A percentile compares a stretch with the other conserved stretches of the same genome.
Conservation (phyloP, 2,888 invertebrate species). For the Junonia oenone region DNA sequence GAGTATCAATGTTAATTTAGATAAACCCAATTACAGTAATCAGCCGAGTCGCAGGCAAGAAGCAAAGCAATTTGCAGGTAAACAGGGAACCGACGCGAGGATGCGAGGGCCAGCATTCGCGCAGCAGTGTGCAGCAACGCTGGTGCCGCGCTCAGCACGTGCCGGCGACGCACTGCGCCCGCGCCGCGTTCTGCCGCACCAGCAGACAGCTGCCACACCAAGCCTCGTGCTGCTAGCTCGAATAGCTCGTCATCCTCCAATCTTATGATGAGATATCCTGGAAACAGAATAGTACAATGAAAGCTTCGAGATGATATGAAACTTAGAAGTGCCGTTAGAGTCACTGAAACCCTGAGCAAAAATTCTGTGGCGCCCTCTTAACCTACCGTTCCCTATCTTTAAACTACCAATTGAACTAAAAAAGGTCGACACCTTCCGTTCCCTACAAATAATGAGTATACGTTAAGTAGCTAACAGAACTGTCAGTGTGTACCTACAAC, state of each 20-base stretch:
- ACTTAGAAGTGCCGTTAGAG: too few species aligned
- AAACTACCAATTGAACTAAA: too few species aligned
- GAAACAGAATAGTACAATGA: too few species aligned
- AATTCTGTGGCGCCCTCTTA: too few species aligned
- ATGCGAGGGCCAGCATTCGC: slow-evolving; percentile 52
- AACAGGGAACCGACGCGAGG: slow-evolving; percentile 41
- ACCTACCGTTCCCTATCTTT: too few species aligned
- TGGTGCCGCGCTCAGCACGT: slow-evolving; percentile 39
- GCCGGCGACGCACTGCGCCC: slow-evolving; percentile 31
- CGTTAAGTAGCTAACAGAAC: too few species aligned
- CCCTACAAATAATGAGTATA: too few species aligned
- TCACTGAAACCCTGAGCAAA: too few species aligned
- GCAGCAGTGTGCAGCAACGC: slow-evolving; percentile 41
- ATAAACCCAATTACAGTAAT: slow-evolving; percentile 45
- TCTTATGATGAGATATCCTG: slow-evolving; percentile 56
- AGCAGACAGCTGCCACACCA: slow-evolving; percentile 53
- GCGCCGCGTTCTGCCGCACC: slow-evolving; percentile 35
- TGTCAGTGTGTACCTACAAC: too few species aligned
- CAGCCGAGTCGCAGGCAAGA: slow-evolving; percentile 45
- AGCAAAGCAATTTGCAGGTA: slow-evolving; percentile 49
- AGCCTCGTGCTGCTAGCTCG: slow-evolving; percentile 42
- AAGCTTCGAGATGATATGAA: too few species aligned
- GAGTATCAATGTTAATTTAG: too few species aligned
- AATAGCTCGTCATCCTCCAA: slow-evolving; percentile 51
- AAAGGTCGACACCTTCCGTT: too few species aligned